A percentile compares a stretch with the other conserved stretches of the same genome.
Conservation (phyloP, 2,113 vertebrate species). For the Steatornis caripensis region DNA sequence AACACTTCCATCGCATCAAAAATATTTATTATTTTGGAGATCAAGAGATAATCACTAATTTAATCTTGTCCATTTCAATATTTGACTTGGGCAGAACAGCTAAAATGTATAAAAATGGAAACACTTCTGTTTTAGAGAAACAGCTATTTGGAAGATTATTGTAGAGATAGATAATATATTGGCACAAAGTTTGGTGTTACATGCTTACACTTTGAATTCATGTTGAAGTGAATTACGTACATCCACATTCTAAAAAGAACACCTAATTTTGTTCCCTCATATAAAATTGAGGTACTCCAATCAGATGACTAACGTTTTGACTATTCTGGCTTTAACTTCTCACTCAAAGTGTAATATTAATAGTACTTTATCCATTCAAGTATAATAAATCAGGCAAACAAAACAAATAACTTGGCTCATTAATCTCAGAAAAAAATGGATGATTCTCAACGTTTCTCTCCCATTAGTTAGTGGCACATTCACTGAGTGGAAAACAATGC, state of each 20-base stretch:
- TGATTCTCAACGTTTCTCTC: background rate
- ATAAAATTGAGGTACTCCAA: background rate
- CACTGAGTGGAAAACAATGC: background rate
- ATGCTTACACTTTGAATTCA: background rate
- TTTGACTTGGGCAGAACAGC: background rate
- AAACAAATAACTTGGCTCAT: background rate
- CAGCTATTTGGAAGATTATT: background rate
- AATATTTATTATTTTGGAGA: background rate
- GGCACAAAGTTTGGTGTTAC: background rate
- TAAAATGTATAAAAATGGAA: background rate
- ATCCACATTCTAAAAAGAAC: background rate
- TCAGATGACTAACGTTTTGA: background rate
- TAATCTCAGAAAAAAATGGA: background rate
- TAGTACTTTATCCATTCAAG: background rate
- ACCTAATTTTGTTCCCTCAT: background rate
- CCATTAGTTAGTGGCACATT: background rate
- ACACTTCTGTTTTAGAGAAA: background rate
- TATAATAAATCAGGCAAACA: conserved; percentile 6
- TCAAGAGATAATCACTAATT: background rate
- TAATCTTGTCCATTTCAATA: background rate
- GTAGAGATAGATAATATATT: background rate
- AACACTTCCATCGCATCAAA: background rate
- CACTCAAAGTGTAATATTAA: background rate
- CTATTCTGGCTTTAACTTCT: background rate
- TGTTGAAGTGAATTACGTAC: background rate